Evolutionary conservation across 1,140 invertebrate genomes (phyloP).

Genomic region (Rhizoglyphus robini): DNA sequence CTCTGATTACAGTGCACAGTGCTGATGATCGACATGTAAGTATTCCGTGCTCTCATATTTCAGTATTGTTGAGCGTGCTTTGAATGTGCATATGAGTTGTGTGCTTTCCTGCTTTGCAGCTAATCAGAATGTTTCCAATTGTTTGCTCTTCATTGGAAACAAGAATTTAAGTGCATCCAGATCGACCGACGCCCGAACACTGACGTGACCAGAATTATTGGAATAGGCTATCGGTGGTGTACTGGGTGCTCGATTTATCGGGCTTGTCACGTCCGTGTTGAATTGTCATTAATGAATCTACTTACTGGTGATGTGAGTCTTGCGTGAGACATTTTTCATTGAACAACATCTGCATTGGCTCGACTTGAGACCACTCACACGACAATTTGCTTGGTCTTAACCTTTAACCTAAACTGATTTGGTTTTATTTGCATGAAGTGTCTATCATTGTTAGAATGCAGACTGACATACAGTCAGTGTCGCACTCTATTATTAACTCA

Average conservation of each 20-base stretch:
- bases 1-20: slow-evolving; percentile 25
- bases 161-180: background rate
- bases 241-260: background rate
- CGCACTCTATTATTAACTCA: too few species aligned
- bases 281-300: slow-evolving; percentile 13
- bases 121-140: slow-evolving; percentile 4
- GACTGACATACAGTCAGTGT: too few species aligned
- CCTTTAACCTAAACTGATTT: too few species aligned
- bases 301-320: slow-evolving; percentile 9
- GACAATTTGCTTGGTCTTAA: too few species aligned
- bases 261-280: slow-evolving; percentile 5
- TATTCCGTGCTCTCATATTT: slow-evolving; percentile 3
- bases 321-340: background rate
- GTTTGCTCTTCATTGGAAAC: background rate
- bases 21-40: slow-evolving; percentile 28
- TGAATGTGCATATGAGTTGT: background rate
- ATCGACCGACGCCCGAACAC: background rate
- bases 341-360: too few species aligned
- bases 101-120: background rate
- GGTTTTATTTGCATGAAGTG: too few species aligned
- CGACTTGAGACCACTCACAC: too few species aligned
- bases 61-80: background rate
- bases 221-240: background rate
- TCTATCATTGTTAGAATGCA: too few species aligned
- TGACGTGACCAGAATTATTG: slow-evolving; percentile 16